Base-by-base conservation (phyloP, 2,888 invertebrate species). In the Auanema sp. region DNA sequence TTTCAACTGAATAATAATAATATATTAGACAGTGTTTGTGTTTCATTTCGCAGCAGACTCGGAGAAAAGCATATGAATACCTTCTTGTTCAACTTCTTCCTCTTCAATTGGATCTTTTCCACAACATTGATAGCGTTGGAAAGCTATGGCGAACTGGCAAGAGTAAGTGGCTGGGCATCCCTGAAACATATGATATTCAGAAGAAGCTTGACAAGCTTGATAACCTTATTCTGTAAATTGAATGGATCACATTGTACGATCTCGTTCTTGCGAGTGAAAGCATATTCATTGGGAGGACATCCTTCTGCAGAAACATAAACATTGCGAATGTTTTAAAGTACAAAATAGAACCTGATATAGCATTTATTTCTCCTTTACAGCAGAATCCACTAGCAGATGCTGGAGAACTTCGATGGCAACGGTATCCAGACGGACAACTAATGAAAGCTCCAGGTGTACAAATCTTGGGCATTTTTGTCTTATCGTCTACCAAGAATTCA, bases 241-340 rank as follows among this genome's bases (percentile, higher is more conserved):
- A 80, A 80, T 10, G 80, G 80, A 72, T 80, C 80, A 58, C 80
- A 80, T n/a, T 71, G 69, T 10, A 78, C 74, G 14, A 80, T 70
- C 50, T 72, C 71, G 14, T 64, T 63, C 51, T 75, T 69, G 52
- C 71, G 75, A 1, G 71, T 71, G 50, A 71, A 78, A 16, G 76
- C 80, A 50, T 70, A 80, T 55, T 80, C 79, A 12, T 76, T 77
- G 8, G 79, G 79, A 2, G 80, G 80, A 62, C 80, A 80, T 8
- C 80, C 80, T 64, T 79, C 80, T 53, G 58, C 24, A 69, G 21
- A 16, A 56, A 12, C 43, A 64, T 66, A 12, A 66, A 41, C 8
- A 14, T 43, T 18, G n/a, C 24, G 11, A n/a, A 5, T 3, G 53
- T 2, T 21, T 23, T 11, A 53, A 3, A n/a, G 18, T 53, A 8